Evolutionary conservation across 2,888 invertebrate species (phyloP).

Genomic region (Nomada fucata): DNA sequence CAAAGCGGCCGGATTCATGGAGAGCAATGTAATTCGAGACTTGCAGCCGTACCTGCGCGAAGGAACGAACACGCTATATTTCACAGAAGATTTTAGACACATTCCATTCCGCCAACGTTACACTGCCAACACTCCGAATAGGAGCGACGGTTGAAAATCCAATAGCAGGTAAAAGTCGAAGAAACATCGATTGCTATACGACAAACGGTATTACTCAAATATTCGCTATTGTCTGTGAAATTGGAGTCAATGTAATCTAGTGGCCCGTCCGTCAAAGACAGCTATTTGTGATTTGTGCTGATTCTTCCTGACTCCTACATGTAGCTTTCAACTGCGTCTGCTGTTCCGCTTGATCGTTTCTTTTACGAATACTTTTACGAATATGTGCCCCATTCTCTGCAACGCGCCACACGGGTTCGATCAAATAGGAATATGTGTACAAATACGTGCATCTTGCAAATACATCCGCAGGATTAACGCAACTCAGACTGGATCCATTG

Average conservation of each 20-base stretch:
- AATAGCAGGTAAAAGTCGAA: slow-evolving; percentile 55
- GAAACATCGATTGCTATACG: slow-evolving; percentile 41
- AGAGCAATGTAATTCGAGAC: slow-evolving; percentile 37
- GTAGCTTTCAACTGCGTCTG: too few relatives aligned
- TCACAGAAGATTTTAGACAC: slow-evolving; percentile 49
- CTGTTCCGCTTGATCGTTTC: background rate
- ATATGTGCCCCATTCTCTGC: too few relatives aligned
- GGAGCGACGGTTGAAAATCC: slow-evolving; percentile 48
- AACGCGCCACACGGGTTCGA: too few relatives aligned
- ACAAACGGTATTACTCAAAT: slow-evolving; percentile 47
- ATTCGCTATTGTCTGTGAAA: slow-evolving; percentile 47
- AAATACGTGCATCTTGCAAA: too few relatives aligned
- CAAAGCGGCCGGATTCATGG: slow-evolving; percentile 30
- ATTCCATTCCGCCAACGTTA: slow-evolving; percentile 14
- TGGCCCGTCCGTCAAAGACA: slow-evolving; percentile 32
- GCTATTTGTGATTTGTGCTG: slow-evolving; percentile 49
- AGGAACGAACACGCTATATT: slow-evolving; percentile 49
- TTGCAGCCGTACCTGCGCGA: slow-evolving; percentile 9
- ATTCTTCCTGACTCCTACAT: slow-evolving; percentile 49
- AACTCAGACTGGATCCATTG: too few relatives aligned
- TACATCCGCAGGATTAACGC: too few relatives aligned
- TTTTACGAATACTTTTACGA: too few relatives aligned
- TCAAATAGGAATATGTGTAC: too few relatives aligned
- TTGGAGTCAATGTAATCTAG: slow-evolving; percentile 55
- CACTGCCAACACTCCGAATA: slow-evolving; percentile 5